A percentile compares a stretch with the other conserved stretches of the same genome.
These are phyloP conservation scores for Archivesica marissinica DNA, from an alignment of 1,140 invertebrate species.

Conservation along the genomic window DNA sequence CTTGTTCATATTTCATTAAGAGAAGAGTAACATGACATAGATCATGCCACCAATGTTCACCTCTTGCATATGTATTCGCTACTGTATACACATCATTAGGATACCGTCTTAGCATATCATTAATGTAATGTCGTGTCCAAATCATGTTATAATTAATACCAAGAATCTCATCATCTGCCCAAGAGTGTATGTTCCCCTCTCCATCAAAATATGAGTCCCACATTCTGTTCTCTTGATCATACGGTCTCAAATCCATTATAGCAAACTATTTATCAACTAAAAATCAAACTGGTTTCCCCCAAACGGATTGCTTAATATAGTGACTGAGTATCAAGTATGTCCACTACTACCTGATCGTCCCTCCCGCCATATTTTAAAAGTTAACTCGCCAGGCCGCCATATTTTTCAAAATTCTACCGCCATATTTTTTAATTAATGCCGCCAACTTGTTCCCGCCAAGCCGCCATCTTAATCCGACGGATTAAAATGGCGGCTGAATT, in stretches of 20 bases:
- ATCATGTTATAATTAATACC: neutral
- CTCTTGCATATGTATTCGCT: neutral
- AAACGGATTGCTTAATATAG: too few relatives aligned
- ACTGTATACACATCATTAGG: neutral
- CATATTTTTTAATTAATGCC: too few relatives aligned
- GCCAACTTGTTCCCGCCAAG: too few relatives aligned
- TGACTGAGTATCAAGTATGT: too few relatives aligned
- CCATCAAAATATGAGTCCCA: neutral
- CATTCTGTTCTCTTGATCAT: neutral
- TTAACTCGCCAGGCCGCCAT: too few relatives aligned
- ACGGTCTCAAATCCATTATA: constrained; percentile 5
- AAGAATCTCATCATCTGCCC: neutral
- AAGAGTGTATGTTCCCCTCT: neutral
- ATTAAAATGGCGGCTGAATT: too few relatives aligned
- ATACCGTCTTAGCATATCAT: neutral
- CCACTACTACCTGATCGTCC: too few relatives aligned
- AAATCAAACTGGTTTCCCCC: too few relatives aligned
- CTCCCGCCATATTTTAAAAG: too few relatives aligned
- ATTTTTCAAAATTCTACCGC: too few relatives aligned
- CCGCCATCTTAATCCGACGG: too few relatives aligned
- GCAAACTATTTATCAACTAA: too few relatives aligned
- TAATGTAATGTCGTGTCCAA: constrained; percentile 2
- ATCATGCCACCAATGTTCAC: neutral
- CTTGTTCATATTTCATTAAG: neutral
- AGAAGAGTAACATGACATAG: neutral